Percentiles rank a stretch among this genome's conserved stretches.
Evolutionary conservation across 2,888 invertebrate species (phyloP).

Genomic region (Caenorhabditis sinica): DNA sequence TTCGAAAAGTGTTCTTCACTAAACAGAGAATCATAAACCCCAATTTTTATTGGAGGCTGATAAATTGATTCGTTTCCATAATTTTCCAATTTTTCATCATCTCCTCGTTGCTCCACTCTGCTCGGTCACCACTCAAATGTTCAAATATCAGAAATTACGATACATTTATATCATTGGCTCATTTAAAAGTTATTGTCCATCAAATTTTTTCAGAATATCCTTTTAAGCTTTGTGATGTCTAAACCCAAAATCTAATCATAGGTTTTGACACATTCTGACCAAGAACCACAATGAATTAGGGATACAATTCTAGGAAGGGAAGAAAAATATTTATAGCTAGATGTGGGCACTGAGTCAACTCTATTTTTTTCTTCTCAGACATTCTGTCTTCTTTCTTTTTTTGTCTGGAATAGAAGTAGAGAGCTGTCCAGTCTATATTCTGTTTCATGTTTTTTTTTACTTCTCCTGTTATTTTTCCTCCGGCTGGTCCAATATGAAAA

Average conservation of each 20-base stretch:
- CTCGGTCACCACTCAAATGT: too few relatives aligned
- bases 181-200: neutral
- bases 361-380: slow-evolving; percentile 10
- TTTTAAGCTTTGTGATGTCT: neutral
- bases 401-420: slow-evolving; percentile 14
- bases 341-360: slow-evolving; percentile 16
- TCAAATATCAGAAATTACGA: neutral
- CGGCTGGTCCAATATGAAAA: neutral
- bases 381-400: slow-evolving; percentile 12
- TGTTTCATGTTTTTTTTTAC: slow-evolving; percentile 9
- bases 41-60: too few relatives aligned
- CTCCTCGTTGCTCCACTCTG: too few relatives aligned
- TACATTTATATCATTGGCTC: too few relatives aligned
- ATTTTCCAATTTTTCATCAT: too few relatives aligned
- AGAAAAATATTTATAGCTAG: slow-evolving; percentile 23
- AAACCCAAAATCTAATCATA: neutral
- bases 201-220: neutral
- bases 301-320: neutral
- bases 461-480: neutral
- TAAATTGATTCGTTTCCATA: too few relatives aligned
- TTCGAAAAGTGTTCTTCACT: too few relatives aligned
- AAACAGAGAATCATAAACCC: too few relatives aligned
- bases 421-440: slow-evolving; percentile 1
- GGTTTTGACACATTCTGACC: slow-evolving; percentile 19
- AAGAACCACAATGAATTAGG: slow-evolving; percentile 1